Evolutionary conservation across 2,797 vertebrate genomes (phyloP), one percentile per base, ranked within the genome.

Genomic region (Scolopax rusticola): DNA sequence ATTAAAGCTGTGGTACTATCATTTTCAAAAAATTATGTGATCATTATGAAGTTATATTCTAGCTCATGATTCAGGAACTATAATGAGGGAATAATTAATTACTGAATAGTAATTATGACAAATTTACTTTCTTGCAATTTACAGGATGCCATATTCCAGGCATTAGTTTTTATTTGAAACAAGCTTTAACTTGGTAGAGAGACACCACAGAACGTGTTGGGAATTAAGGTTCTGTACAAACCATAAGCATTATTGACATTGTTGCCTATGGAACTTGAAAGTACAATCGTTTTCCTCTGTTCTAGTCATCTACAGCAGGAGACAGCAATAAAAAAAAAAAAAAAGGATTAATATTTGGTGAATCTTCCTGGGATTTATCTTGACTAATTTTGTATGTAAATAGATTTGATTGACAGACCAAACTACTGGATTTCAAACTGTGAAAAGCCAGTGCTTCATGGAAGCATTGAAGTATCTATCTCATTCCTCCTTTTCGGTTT

Each of bases 41-140:
- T 67, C 84, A 60, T 84, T 93, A 79, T 30, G 48, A 88, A 90
- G 64, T 85, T 70, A 47, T 60, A 90, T 40, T 77, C 47, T 89
- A 90, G 32, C 38, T 65, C 74, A 74, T 82, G 47, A 94, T 70
- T 93, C 77, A 89, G 40, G 48, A 77, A 63, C 12, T 51, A 48
- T 81, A 90, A 89, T n/a, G 43, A 84, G 45, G 25, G 36, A 95
- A 93, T 61, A 84, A 94, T 78, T 81, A 95, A 94, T 93, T 82
- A 67, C 51, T 65, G 86, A 87, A 69, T 84, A 95, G 51, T 90
- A 84, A 50, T 78, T 81, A 84, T 33, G 77, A 88, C 21, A 88
- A 93, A 87, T 79, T 78, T 82, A 76, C 18, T 84, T 92, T n/a
- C 77, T 90, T 48, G 27, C 51, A 86, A 84, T 95, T 88, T 89